Evolutionary conservation across 1,140 invertebrate species (phyloP), one percentile per base, ranked within the genome.

Genomic region (Drosophila saltans): DNA sequence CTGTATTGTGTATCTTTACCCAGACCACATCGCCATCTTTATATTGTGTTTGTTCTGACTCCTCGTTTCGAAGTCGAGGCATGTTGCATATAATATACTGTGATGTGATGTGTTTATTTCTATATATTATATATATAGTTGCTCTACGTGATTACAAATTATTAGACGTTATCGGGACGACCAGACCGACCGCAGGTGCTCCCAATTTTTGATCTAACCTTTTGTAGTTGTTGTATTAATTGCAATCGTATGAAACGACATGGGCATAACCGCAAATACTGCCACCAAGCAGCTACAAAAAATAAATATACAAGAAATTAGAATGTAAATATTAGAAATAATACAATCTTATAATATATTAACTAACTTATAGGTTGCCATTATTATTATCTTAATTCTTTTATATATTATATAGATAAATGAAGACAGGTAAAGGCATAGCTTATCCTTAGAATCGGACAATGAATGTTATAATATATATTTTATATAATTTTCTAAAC

Each of bases 21-120:
- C 96, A 97, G 61, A 97, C 96, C 61, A 97, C 93, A 75, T 97
- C 96, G 52, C 95, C 96, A 74, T 95, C 94, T 70, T 93, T 93
- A 92, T 96, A 97, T 0, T 39, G 52, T 2, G 68, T 30, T 62
- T 65, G 24, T 5, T 39, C 52, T 2, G 43, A 3, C 33, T 70
- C 73, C 5, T 89, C 68, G 58, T 89, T 88, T 11, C 84, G 80
- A 36, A 72, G 59, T 6, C 80, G 80, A 16, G 73, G 70, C 80
- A 89, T 83, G 10, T 41, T 72, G 7, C 43, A 40, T 9, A 30
- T 7, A 16, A 40, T 11, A 11, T 11, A 10, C 2, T 16, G 21
- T 39, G 62, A 21, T n/a, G 3, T 28, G 24, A 39, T 21, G 16
- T 39, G 1, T 36, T 4, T 30, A 3, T 30, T 36, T 36, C 3